Evolutionary conservation across 2,113 vertebrate species (phyloP).

Genomic region (Gymnobelideus leadbeateri): DNA sequence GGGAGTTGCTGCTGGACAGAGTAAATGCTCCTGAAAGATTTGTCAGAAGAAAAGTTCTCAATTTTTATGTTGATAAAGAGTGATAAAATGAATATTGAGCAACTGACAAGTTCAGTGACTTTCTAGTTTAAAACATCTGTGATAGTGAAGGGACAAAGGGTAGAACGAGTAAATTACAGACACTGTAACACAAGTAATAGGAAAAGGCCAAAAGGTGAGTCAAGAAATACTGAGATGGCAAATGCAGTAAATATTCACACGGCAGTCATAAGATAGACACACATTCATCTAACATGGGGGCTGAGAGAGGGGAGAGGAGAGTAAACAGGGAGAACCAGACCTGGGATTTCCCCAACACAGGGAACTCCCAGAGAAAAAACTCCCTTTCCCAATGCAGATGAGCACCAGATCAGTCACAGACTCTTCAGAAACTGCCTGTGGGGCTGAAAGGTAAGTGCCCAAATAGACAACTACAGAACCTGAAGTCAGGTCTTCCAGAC

Average conservation of each 20-base stretch:
- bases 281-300: too few relatives aligned
- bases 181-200: not conserved
- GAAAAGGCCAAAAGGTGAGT: not conserved
- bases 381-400: too few relatives aligned
- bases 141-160: not conserved
- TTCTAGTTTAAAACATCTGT: not conserved
- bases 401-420: too few relatives aligned
- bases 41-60: not conserved
- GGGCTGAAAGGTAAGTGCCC: too few relatives aligned
- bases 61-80: not conserved
- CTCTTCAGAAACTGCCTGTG: too few relatives aligned
- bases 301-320: too few relatives aligned
- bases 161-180: not conserved
- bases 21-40: not conserved
- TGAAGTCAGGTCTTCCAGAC: too few relatives aligned
- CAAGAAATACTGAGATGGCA: not conserved
- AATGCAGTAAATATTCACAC: not conserved
- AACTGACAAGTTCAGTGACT: not conserved
- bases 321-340: too few relatives aligned
- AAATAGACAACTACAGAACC: too few relatives aligned
- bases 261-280: not conserved
- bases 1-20: not conserved
- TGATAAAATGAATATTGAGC: not conserved
- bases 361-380: too few relatives aligned
- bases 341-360: too few relatives aligned